Conservation (phyloP, 2,888 invertebrate genomes). For the Apamea epomidion region DNA sequence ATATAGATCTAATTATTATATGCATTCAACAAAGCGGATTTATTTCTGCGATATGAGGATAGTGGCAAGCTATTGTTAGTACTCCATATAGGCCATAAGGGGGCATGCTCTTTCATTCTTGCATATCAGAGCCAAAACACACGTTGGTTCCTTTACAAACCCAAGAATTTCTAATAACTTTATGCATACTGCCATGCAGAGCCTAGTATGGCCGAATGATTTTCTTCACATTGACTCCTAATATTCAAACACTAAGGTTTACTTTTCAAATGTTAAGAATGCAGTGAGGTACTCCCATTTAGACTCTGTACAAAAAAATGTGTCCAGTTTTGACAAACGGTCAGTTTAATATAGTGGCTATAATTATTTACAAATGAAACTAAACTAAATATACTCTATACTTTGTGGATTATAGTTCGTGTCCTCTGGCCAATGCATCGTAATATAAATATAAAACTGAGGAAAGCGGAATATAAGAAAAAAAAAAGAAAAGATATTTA, state of each 20-base stretch:
- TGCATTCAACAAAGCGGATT: constrained; percentile 16
- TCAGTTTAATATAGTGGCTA: not conserved
- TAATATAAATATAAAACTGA: not conserved
- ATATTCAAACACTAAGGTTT: not conserved
- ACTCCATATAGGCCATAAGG: not conserved
- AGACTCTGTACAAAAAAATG: not conserved
- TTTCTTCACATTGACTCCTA: not conserved
- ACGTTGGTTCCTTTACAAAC: not conserved
- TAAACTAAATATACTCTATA: constrained; percentile 23
- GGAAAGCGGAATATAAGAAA: not conserved
- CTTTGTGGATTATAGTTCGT: constrained; percentile 2
- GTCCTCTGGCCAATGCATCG: constrained; percentile 32
- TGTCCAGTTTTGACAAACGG: constrained; percentile 44
- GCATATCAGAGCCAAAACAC: not conserved
- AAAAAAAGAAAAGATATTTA: not conserved
- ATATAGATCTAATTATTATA: not conserved
- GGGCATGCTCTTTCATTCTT: constrained; percentile 29
- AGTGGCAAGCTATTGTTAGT: not conserved
- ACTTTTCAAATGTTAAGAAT: not conserved
- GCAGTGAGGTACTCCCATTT: not conserved
- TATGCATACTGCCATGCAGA: not conserved
- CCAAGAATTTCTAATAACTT: not conserved
- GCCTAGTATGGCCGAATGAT: not conserved
- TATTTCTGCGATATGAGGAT: not conserved
- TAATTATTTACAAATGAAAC: constrained; percentile 35